Evolutionary conservation across 2,113 vertebrate species (phyloP).

Genomic region (Eptesicus fuscus): DNA sequence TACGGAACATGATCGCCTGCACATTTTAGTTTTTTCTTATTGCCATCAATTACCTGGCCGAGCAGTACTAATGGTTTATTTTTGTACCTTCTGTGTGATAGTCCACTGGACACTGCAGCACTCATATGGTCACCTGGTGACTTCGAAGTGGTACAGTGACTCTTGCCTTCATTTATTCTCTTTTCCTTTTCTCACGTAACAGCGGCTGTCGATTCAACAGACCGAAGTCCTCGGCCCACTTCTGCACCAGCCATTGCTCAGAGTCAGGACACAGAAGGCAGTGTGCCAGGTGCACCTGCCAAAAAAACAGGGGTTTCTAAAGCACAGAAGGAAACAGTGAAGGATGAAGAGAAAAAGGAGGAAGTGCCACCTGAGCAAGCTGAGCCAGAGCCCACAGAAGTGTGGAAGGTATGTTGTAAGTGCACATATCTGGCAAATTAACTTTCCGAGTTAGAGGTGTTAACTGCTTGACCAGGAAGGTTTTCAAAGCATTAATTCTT

Average conservation of each 20-base stretch:
- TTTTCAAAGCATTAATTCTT: slow-evolving; percentile 23
- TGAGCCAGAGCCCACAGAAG: slow-evolving; percentile 79
- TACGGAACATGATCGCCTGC: neutral
- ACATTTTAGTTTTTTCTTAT: neutral
- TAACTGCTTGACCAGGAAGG: neutral
- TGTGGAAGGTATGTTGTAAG: slow-evolving; percentile 84
- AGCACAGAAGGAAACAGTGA: slow-evolving; percentile 79
- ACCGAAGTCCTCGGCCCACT: slow-evolving; percentile 91
- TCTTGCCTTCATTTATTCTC: neutral
- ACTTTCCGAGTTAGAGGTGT: neutral
- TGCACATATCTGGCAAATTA: neutral
- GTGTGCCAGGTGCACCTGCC: slow-evolving; percentile 65
- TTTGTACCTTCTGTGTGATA: neutral
- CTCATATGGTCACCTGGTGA: rapidly evolving
- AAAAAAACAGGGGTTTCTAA: slow-evolving; percentile 56
- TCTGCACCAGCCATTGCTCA: slow-evolving; percentile 93
- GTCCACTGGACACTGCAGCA: neutral
- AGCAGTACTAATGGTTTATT: neutral
- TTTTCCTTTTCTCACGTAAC: slow-evolving; percentile 50
- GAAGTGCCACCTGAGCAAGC: slow-evolving; percentile 73
- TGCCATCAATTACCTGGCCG: neutral
- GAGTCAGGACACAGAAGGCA: slow-evolving; percentile 82
- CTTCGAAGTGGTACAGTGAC: neutral
- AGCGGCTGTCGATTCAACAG: slow-evolving; percentile 88
- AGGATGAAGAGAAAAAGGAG: slow-evolving; percentile 81